Evolutionary conservation across 2,888 invertebrate species (phyloP).

Genomic region (Lithophane socia): DNA sequence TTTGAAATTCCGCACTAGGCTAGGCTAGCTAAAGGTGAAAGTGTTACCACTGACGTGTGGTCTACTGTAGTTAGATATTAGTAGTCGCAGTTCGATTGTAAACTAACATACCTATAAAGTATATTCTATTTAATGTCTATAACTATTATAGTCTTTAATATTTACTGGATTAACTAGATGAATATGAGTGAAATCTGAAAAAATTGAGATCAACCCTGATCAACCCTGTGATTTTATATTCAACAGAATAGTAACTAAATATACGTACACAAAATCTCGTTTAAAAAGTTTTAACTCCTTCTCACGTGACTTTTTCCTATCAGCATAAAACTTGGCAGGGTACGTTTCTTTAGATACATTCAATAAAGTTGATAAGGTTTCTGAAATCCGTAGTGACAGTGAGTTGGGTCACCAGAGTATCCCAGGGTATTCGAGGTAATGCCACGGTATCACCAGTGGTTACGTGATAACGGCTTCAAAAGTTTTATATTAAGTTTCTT

Average conservation of each 20-base stretch:
- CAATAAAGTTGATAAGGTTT: slow-evolving; percentile 48
- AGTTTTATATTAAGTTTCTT: slow-evolving; percentile 32
- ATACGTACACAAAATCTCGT: not conserved
- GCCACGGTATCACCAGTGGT: slow-evolving; percentile 21
- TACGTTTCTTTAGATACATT: slow-evolving; percentile 30
- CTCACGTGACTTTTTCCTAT: slow-evolving; percentile 2
- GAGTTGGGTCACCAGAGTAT: slow-evolving; percentile 32
- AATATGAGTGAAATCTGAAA: not conserved
- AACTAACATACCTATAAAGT: too few species aligned
- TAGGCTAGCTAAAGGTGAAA: too few species aligned
- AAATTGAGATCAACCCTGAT: not conserved
- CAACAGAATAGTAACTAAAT: not conserved
- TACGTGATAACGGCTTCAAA: slow-evolving; percentile 38
- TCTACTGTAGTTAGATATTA: too few species aligned
- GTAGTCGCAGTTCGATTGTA: too few species aligned
- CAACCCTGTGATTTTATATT: not conserved
- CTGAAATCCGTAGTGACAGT: slow-evolving; percentile 45
- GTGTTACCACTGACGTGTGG: too few species aligned
- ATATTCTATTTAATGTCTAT: not conserved
- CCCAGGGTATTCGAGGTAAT: slow-evolving; percentile 19
- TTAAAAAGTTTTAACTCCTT: slow-evolving; percentile 7
- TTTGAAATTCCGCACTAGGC: not conserved
- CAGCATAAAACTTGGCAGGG: slow-evolving; percentile 27
- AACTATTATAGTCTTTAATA: not conserved
- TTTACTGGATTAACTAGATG: not conserved